phyloP scores from a whole-genome alignment of 2,888 invertebrate species.

The Syrphus vitripennis region DNA sequence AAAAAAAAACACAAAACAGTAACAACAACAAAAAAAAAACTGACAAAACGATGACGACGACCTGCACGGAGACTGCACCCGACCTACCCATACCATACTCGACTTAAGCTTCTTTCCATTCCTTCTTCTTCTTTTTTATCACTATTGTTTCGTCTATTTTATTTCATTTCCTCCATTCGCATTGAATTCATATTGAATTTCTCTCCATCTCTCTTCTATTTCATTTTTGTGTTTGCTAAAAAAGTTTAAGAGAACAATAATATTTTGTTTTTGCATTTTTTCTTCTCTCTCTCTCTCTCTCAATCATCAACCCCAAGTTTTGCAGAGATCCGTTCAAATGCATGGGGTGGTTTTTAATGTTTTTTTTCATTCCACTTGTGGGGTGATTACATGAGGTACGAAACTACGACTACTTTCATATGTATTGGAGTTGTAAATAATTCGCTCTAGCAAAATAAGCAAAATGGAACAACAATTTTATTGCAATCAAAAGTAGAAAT shows the following conservation, averaged over 20 bases:
- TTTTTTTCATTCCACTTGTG: constrained; percentile 10
- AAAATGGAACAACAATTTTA: background rate
- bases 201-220: constrained; percentile 9
- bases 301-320: background rate
- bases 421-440: background rate
- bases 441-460: background rate
- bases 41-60: constrained; percentile 53
- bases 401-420: background rate
- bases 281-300: background rate
- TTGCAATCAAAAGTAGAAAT: constrained; percentile 35
- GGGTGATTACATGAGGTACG: background rate
- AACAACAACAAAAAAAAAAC: constrained; percentile 1
- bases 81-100: constrained; percentile 80
- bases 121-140: constrained; percentile 68
- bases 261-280: constrained; percentile 46
- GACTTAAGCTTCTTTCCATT: constrained; percentile 75
- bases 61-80: constrained; percentile 72
- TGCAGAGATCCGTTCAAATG: background rate
- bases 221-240: background rate
- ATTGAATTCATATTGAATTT: background rate
- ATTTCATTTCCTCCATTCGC: constrained; percentile 18
- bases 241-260: constrained; percentile 26
- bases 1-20: constrained; percentile 3
- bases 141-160: constrained; percentile 51
- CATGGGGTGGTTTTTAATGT: constrained; percentile 48